Percentiles rank a stretch among this genome's conserved stretches.
Evolutionary conservation across 2,113 vertebrate genomes (phyloP).

Genomic region (Gulo gulo): DNA sequence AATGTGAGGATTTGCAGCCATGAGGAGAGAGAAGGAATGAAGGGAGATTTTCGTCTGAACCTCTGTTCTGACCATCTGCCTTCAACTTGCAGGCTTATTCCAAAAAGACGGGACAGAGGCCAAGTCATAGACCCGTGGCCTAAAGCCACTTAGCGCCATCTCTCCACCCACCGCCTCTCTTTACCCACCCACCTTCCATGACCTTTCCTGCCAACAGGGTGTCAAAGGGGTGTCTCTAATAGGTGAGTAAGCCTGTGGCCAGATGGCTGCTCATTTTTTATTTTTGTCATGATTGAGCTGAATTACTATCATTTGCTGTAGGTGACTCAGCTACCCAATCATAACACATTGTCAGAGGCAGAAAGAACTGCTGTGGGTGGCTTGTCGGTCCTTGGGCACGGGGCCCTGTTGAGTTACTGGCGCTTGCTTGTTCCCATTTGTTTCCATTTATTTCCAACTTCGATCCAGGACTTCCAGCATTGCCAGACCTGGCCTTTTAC

Average conservation of each 20-base stretch:
- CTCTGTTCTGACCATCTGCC: not conserved
- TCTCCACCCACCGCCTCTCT: not conserved
- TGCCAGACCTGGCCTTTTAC: slow-evolving; percentile 15
- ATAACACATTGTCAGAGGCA: not conserved
- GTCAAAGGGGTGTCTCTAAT: not conserved
- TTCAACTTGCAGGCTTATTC: not conserved
- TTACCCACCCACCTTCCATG: not conserved
- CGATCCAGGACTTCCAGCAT: not conserved
- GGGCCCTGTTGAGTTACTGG: not conserved
- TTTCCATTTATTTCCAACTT: slow-evolving; percentile 25
- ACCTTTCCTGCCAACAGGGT: not conserved
- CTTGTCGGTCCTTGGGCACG: slow-evolving; percentile 11
- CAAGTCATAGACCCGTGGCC: not conserved
- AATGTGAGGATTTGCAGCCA: not conserved
- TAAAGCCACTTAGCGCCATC: not conserved
- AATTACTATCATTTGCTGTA: slow-evolving; percentile 49
- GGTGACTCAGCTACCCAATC: slow-evolving; percentile 63
- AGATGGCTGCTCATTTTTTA: slow-evolving; percentile 24
- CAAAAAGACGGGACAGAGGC: not conserved
- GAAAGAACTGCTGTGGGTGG: slow-evolving; percentile 42
- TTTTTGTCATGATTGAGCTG: slow-evolving; percentile 38
- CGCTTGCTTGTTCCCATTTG: not conserved
- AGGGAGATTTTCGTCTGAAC: not conserved
- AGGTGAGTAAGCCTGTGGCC: not conserved
- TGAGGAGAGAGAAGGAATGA: not conserved